Base-by-base conservation (phyloP, 2,797 vertebrate genomes). In the Clarias fuscus region DNA sequence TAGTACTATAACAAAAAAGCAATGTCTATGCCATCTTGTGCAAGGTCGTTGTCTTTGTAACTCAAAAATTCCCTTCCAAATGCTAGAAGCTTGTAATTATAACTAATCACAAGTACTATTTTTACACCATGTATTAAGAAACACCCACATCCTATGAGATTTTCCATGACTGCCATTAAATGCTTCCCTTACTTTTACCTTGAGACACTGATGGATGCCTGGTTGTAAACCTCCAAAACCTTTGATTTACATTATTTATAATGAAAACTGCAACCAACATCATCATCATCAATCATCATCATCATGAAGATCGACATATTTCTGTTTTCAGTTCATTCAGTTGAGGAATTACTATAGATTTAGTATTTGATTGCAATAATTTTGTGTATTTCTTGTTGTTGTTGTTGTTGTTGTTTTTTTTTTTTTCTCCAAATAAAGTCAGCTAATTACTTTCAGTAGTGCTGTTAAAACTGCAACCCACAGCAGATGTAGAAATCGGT, bases 391-490 rank as follows among this genome's bases (percentile, higher is more conserved):
- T 53, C 11, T 53, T 13, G 48, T 48, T 48, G 1, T 48, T 53
- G 30, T 30, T 30, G 30, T 30, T 30, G 30, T 30, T 30, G 30
- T 30, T 30, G 30, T 13, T 53, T 13, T 11, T 61, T 33, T 53
- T 62, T 62, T 37, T 37, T 37, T 4, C 37, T 4, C 30, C 20
- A 24, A 33, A 79, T 61, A 79, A 79, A 79, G 20, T 61, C 11
- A 15, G 13, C 58, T 61, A 40, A 79, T 61, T 61, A 37, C 58
- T 77, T 77, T 79, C 76, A 79, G 56, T 61, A 40, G 30, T 37
- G 76, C 76, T 24, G 76, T 79, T 61, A 79, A 78, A 78, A 61
- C 20, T 24, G 10, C 30, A 78, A 78, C 61, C 73, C 48, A 59
- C 53, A 59, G 56, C 76, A 61, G 58, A 79, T 40, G 58, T 61